Evolutionary conservation across 2,888 invertebrate species (phyloP).

Genomic region (Dasysyrphus tricinctus): DNA sequence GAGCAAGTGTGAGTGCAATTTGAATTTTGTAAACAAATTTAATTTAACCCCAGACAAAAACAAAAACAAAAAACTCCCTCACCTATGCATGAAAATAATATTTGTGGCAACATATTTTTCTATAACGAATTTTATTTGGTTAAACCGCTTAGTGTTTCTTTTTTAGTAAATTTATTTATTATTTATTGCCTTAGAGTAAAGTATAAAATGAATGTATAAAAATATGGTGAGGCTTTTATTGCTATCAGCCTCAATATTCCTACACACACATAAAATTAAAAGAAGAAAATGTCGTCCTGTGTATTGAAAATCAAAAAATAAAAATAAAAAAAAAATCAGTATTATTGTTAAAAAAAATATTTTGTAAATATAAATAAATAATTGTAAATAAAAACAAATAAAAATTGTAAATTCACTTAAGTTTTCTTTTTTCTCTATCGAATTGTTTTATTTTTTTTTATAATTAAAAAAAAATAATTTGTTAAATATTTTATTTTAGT

Average conservation of each 20-base stretch:
- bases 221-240: slow-evolving; percentile 39
- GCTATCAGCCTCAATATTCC: slow-evolving; percentile 61
- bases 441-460: slow-evolving; percentile 26
- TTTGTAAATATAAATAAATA: slow-evolving; percentile 57
- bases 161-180: slow-evolving; percentile 73
- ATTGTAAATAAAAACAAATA: slow-evolving; percentile 55
- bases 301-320: slow-evolving; percentile 68
- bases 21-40: slow-evolving; percentile 37
- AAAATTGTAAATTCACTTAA: slow-evolving; percentile 57
- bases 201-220: slow-evolving; percentile 30
- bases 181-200: slow-evolving; percentile 73
- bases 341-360: slow-evolving; percentile 65
- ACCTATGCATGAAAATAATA: slow-evolving; percentile 35
- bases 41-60: not conserved
- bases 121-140: slow-evolving; percentile 70
- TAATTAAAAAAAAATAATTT: slow-evolving; percentile 40
- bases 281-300: slow-evolving; percentile 65
- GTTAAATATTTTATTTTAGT: slow-evolving; percentile 73
- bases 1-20: slow-evolving; percentile 58
- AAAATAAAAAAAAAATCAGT: slow-evolving; percentile 60
- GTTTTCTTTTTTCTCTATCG: slow-evolving; percentile 34
- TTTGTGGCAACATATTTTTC: slow-evolving; percentile 52
- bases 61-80: slow-evolving; percentile 24
- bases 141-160: slow-evolving; percentile 63
- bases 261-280: slow-evolving; percentile 54